A percentile compares a stretch with the other conserved stretches of the same genome.
Evolutionary conservation across 1,140 invertebrate genomes (phyloP).

Genomic region (Drosophila parvula): DNA sequence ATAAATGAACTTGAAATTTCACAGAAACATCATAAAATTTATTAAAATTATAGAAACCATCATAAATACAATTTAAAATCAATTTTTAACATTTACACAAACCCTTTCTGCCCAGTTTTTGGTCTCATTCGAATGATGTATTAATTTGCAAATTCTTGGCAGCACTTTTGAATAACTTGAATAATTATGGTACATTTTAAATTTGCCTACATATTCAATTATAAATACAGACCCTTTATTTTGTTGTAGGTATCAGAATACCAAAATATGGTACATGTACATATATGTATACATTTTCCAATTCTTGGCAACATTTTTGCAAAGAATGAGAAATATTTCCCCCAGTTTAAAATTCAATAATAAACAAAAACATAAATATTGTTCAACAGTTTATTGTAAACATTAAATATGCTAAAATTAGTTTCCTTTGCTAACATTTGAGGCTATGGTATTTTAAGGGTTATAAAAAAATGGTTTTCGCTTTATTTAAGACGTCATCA

Average conservation of each 20-base stretch:
- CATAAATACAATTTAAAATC: neutral
- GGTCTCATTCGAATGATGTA: neutral
- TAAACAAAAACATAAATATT: conserved; percentile 17
- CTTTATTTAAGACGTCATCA: conserved; percentile 6
- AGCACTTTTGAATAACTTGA: conserved; percentile 6
- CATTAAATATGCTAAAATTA: neutral
- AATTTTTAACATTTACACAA: neutral
- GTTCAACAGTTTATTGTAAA: conserved; percentile 13
- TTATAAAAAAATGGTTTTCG: neutral
- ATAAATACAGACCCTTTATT: conserved; percentile 4
- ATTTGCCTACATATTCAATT: neutral
- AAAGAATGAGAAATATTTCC: conserved; percentile 8
- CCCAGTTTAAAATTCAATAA: conserved; percentile 9
- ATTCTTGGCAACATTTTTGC: conserved; percentile 12
- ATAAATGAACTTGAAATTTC: neutral
- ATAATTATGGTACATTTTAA: conserved; percentile 11
- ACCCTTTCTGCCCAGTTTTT: neutral
- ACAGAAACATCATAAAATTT: neutral
- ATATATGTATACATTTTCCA: neutral
- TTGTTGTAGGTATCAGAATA: conserved; percentile 13
- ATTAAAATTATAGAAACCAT: neutral
- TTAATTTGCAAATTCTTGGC: conserved; percentile 13
- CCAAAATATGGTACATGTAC: neutral
- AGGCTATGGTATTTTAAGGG: neutral
- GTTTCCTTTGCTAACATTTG: neutral